Percentiles rank a stretch among this genome's conserved stretches.
Conservation (phyloP, 2,113 vertebrate genomes). For the Anser cygnoides region DNA sequence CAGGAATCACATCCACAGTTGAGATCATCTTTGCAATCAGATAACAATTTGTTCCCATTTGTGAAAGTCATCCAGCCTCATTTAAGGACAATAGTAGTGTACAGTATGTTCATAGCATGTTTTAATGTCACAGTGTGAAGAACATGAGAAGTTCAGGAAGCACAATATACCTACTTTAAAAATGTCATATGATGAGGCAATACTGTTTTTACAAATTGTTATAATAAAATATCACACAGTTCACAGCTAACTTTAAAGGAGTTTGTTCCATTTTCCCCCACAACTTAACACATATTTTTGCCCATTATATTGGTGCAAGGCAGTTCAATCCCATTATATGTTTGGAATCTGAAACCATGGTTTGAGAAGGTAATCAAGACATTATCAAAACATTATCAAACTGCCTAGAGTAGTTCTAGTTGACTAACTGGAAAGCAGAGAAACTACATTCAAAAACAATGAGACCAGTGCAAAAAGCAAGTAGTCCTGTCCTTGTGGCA, state of each 20-base stretch:
- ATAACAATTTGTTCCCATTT: constrained; percentile 59
- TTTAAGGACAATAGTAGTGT: not conserved
- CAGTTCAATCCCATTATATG: not conserved
- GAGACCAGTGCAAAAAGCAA: not conserved
- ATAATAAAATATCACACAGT: not conserved
- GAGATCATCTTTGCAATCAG: constrained; percentile 49
- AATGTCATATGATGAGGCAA: not conserved
- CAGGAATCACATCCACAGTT: constrained; percentile 58
- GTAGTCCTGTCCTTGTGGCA: not conserved
- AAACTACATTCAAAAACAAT: not conserved
- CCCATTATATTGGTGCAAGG: not conserved
- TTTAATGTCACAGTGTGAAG: not conserved
- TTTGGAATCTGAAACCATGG: not conserved
- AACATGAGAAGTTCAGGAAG: not conserved
- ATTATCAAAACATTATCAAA: not conserved
- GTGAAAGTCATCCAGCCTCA: constrained; percentile 5
- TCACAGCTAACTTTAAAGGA: not conserved
- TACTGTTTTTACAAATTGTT: not conserved
- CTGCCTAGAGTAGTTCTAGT: not conserved
- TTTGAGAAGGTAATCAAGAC: not conserved
- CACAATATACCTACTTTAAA: not conserved
- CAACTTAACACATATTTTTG: not conserved
- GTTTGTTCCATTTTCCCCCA: not conserved
- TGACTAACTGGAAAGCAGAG: not conserved
- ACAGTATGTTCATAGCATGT: not conserved